Percentiles rank a stretch among this genome's conserved stretches.
Evolutionary conservation across 2,797 vertebrate species (phyloP).

Genomic region (Etheostoma perlongum): DNA sequence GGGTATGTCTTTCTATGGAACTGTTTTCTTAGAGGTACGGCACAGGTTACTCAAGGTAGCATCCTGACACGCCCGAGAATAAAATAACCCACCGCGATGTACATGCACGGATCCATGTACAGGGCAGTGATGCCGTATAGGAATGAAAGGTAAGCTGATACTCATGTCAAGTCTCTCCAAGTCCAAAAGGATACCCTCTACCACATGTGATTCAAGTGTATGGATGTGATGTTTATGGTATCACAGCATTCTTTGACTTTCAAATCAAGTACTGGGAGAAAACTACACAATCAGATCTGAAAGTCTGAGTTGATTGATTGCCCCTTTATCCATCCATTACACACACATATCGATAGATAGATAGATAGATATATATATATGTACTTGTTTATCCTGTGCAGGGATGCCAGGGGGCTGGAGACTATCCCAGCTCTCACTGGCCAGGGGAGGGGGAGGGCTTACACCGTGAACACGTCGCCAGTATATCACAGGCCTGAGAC

Average conservation of each 20-base stretch:
- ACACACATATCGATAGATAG: too few relatives aligned
- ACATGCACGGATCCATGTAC: constrained; percentile 20
- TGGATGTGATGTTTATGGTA: constrained; percentile 7
- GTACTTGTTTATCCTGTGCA: neutral
- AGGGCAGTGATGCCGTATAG: constrained; percentile 16
- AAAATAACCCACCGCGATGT: constrained; percentile 22
- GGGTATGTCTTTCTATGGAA: constrained; percentile 2
- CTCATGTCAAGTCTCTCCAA: constrained; percentile 5
- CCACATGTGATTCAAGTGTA: constrained; percentile 5
- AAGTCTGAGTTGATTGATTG: neutral
- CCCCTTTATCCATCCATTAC: neutral
- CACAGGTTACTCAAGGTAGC: constrained; percentile 18
- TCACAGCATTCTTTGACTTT: constrained; percentile 9
- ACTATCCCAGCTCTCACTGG: neutral
- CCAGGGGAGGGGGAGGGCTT: too few relatives aligned
- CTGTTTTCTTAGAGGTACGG: constrained; percentile 11
- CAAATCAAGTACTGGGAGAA: constrained; percentile 1
- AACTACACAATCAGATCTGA: neutral
- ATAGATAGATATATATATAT: neutral
- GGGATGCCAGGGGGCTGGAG: neutral
- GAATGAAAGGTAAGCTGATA: constrained; percentile 18
- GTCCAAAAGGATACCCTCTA: constrained; percentile 10
- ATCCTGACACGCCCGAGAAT: constrained; percentile 22
- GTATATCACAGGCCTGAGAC: neutral
- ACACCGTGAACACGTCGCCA: neutral